phyloP scores from a whole-genome alignment of 2,888 invertebrate genomes.

The Cephalotes varians region DNA sequence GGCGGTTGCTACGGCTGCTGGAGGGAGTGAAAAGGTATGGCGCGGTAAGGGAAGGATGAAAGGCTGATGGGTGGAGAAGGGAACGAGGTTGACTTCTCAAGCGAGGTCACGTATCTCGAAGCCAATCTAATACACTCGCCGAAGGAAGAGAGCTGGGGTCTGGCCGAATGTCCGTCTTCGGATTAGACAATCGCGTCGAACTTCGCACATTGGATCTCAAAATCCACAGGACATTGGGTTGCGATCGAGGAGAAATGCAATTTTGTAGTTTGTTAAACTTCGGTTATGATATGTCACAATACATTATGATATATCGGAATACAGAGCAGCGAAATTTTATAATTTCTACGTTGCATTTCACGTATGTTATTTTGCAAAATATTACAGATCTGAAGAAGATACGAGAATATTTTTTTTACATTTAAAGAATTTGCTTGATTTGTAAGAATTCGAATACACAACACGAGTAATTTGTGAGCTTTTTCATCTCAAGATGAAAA shows the following conservation, averaged over 20 bases:
- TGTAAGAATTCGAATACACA: background rate
- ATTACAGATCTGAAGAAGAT: background rate
- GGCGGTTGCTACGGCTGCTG: conserved; percentile 54
- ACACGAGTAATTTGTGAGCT: background rate
- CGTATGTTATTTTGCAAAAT: background rate
- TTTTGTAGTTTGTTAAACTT: conserved; percentile 44
- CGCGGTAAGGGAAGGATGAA: conserved; percentile 39
- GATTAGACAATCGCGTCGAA: conserved; percentile 76
- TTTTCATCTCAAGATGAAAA: background rate
- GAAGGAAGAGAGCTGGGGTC: conserved; percentile 67
- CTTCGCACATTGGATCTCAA: conserved; percentile 36
- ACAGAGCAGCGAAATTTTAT: conserved; percentile 11
- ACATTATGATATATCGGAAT: no score
- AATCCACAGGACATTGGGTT: conserved; percentile 16
- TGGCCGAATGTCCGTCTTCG: conserved; percentile 72
- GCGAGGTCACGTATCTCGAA: conserved; percentile 85
- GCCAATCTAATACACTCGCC: conserved; percentile 84
- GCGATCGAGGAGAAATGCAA: conserved; percentile 37
- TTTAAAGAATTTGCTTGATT: background rate
- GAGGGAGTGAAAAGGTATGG: conserved; percentile 50
- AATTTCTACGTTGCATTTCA: background rate
- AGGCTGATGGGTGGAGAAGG: conserved; percentile 72
- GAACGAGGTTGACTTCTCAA: conserved; percentile 85
- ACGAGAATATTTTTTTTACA: background rate
- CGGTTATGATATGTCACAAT: conserved; percentile 5